Base-by-base conservation (phyloP, 2,797 vertebrate genomes). In the Rhinichthys osculus region DNA sequence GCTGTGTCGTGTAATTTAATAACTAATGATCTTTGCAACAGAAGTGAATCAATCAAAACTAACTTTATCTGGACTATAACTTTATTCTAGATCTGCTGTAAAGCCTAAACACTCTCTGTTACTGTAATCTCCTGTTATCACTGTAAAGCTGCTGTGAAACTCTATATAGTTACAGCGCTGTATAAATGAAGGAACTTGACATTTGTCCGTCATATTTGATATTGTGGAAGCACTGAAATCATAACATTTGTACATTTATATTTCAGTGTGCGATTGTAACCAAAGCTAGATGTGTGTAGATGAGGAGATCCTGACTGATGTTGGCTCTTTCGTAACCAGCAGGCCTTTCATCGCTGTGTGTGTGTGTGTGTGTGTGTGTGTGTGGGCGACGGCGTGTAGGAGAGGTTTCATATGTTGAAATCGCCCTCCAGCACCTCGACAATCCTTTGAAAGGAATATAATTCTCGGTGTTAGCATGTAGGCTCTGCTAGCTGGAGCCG, bases 351-450 rank as follows among this genome's bases (percentile, higher is more conserved):
- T 80, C 59, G 73, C 71, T 80, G 57, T 50, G n/a, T n/a, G n/a
- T n/a, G n/a, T n/a, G n/a, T n/a, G n/a, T 30, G 30, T 30, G 30
- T 30, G 13, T 19, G 72, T 86, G 71, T 35, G 35, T 50, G 13
- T 19, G 72, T 86, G 71, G 50, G 78, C 21, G 66, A 3, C 5
- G 38, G 57, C 52, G 44, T 59, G 27, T 71, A 38, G 23, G 17
- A 79, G 54, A 72, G 71, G 59, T n/a, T 5, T 23, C 57, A 52
- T 30, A 7, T 77, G 85, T 73, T 33, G 47, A 89, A 83, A 42
- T 78, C 27, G 35, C 6, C 50, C 73, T 44, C 4, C 1, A 23
- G 50, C 38, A 57, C 66, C 27, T 85, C 70, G 11, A 85, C 64
- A 59, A 79, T 79, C 74, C 7, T 4, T 71, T 33, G 23, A 71